These are phyloP conservation scores for Sicus ferrugineus DNA, from an alignment of 2,888 invertebrate species.

Conservation along the genomic window DNA sequence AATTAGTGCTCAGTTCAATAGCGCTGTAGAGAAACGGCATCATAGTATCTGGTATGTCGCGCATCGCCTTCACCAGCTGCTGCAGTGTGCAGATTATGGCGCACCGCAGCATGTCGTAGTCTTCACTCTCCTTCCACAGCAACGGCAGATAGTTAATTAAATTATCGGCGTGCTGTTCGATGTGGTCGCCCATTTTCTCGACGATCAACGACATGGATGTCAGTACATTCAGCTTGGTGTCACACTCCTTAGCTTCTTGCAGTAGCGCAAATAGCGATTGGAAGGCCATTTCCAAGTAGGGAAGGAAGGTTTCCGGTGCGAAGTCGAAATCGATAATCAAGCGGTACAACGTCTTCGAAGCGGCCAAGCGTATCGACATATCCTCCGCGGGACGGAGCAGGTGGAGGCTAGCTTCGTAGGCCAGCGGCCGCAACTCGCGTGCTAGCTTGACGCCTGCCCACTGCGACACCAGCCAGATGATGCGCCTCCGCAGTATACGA, in stretches of 20 bases:
- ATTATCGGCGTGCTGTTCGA: conserved; percentile 72
- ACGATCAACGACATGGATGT: conserved; percentile 89
- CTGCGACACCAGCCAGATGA: conserved; percentile 79
- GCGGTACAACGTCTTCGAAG: conserved; percentile 82
- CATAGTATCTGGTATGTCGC: conserved; percentile 69
- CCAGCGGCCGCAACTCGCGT: conserved; percentile 76
- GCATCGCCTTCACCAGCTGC: conserved; percentile 80
- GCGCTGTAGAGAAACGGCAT: conserved; percentile 74
- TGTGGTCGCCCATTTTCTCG: conserved; percentile 81
- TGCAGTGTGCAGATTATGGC: conserved; percentile 85
- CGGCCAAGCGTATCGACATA: conserved; percentile 86
- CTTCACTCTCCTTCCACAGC: conserved; percentile 87
- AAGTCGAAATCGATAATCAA: conserved; percentile 94
- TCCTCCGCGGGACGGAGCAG: conserved; percentile 81
- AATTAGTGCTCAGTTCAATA: conserved; percentile 79
- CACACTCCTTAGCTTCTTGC: conserved; percentile 88
- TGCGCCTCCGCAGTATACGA: conserved; percentile 81
- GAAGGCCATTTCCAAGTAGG: conserved; percentile 82
- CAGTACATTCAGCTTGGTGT: conserved; percentile 94
- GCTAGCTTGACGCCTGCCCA: conserved; percentile 88
- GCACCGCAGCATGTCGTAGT: conserved; percentile 89
- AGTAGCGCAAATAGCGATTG: conserved; percentile 82
- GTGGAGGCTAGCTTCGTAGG: conserved; percentile 81
- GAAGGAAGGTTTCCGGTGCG: conserved; percentile 83
- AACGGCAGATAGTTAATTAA: conserved; percentile 85